A percentile compares a stretch with the other conserved stretches of the same genome.
These are phyloP conservation scores for Coronaproctus castanopsis DNA, from an alignment of 2,888 invertebrate species.

Conservation along the genomic window DNA sequence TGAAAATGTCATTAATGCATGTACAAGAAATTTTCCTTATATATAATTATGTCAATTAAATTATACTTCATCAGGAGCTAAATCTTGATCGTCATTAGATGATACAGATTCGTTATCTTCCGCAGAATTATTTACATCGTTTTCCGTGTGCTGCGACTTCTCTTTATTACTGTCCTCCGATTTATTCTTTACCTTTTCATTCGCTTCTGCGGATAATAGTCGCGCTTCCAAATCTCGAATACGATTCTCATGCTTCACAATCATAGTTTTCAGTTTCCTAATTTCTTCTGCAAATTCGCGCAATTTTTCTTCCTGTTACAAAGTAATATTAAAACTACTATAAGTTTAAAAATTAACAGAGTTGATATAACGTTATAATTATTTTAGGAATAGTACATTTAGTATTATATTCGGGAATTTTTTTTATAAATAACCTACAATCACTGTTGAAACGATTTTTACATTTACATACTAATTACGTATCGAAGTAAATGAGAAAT, in stretches of 20 bases:
- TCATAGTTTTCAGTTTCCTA: constrained; percentile 77
- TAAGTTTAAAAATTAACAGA: no score
- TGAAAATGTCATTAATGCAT: no score
- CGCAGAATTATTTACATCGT: constrained; percentile 14
- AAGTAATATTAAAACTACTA: no score
- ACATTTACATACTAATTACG: neutral
- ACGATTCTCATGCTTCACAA: constrained; percentile 78
- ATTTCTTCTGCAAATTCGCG: constrained; percentile 76
- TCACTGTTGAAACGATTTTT: neutral
- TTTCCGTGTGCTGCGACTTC: constrained; percentile 8
- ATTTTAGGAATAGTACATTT: neutral
- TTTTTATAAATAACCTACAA: no score
- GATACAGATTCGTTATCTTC: constrained; percentile 17
- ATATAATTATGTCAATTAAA: neutral
- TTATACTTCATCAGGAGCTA: constrained; percentile 27
- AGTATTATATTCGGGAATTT: neutral
- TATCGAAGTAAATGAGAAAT: no score
- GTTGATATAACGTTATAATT: no score
- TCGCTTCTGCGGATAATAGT: constrained; percentile 27
- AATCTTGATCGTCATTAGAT: constrained; percentile 19
- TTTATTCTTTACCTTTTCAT: constrained; percentile 27
- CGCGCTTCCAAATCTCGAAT: constrained; percentile 56
- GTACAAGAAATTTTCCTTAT: no score
- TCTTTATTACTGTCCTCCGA: constrained; percentile 21
- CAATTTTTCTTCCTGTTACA: constrained; percentile 51